These are phyloP conservation scores for Caracal caracal DNA, from an alignment of 2,113 vertebrate species.

Conservation along the genomic window DNA sequence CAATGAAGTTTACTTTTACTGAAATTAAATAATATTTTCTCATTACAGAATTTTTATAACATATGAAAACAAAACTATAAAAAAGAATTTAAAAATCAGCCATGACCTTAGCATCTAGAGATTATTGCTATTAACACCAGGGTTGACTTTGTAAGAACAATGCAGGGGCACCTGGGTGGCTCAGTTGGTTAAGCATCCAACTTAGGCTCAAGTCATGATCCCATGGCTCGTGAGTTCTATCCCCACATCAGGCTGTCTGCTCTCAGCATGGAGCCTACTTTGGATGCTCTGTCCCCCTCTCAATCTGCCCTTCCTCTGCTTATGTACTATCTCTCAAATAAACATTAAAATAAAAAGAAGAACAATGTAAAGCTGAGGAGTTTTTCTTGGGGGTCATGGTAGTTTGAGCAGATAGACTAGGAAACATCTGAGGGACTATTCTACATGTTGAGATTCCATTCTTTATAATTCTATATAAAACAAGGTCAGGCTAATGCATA, in stretches of 20 bases:
- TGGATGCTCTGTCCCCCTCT: too few species aligned
- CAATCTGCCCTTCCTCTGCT: too few species aligned
- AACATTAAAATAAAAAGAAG: neutral
- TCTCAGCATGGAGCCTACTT: too few species aligned
- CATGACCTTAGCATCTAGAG: neutral
- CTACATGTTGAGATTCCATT: neutral
- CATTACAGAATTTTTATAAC: neutral
- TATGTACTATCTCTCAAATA: too few species aligned
- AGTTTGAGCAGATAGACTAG: neutral
- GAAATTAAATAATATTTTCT: constrained; percentile 34
- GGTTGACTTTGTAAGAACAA: neutral
- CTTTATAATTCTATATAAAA: neutral
- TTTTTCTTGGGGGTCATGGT: neutral
- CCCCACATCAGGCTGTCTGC: too few species aligned
- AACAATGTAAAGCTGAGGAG: neutral
- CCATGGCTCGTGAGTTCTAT: too few species aligned
- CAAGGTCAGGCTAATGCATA: neutral
- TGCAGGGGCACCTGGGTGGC: too few species aligned
- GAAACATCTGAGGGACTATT: neutral
- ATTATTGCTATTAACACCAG: neutral
- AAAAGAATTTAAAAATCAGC: neutral
- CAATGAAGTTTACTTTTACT: neutral
- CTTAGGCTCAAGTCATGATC: too few species aligned
- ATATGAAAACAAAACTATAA: neutral
- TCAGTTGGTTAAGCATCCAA: too few species aligned